Conservation (phyloP, 2,888 invertebrate species). For the Dryocosmus kuriphilus region DNA sequence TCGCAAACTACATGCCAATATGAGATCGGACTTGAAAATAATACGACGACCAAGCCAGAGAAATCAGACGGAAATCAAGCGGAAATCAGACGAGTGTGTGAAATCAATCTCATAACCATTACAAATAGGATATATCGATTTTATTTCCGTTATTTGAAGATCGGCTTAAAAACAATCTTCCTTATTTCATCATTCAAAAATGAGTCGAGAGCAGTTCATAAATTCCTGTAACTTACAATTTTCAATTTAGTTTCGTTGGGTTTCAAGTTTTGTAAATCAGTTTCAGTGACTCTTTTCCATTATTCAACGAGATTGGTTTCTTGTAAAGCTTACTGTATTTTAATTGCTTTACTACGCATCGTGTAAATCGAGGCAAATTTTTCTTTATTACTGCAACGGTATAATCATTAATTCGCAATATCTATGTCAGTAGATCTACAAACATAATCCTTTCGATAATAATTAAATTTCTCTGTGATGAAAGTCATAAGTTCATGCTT, state of each 20-base stretch:
- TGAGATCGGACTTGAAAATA: conserved; percentile 27
- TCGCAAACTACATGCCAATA: conserved; percentile 25
- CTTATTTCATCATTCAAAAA: neutral
- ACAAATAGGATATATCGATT: neutral
- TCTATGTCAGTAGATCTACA: neutral
- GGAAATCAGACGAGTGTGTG: conserved; percentile 7
- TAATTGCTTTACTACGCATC: conserved; percentile 24
- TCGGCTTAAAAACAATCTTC: neutral
- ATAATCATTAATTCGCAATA: conserved; percentile 21
- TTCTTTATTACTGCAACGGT: conserved; percentile 1
- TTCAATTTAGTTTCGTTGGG: neutral
- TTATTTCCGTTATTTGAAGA: conserved; percentile 20
- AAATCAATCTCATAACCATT: conserved; percentile 33
- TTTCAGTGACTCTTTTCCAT: neutral
- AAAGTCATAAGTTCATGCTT: conserved; percentile 16
- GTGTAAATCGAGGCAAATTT: conserved; percentile 14
- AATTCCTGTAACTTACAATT: neutral
- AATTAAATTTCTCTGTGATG: conserved; percentile 18
- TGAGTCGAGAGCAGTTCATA: neutral
- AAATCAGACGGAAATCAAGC: conserved; percentile 22
- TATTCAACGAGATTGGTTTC: neutral
- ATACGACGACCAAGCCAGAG: conserved; percentile 31
- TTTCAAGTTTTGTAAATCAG: neutral
- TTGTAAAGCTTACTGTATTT: conserved; percentile 13
- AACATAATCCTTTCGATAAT: conserved; percentile 12